Conservation (phyloP, 2,888 invertebrate genomes). For the Drosophila lutescens region DNA sequence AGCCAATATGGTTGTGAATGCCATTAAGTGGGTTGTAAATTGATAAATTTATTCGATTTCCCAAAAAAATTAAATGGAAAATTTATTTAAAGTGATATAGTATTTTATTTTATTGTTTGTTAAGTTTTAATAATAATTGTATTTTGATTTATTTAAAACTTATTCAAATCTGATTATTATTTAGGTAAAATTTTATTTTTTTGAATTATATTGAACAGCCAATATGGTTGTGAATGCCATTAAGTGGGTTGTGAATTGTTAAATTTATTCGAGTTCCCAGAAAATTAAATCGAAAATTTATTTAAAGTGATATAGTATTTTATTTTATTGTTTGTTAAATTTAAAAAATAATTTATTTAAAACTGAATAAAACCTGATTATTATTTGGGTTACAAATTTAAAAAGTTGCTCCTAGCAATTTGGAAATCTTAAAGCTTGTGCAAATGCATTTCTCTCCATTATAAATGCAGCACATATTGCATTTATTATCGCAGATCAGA, state of each 20-base stretch:
- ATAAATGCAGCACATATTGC: neutral
- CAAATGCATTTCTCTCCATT: neutral
- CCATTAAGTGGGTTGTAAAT: neutral
- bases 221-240: neutral
- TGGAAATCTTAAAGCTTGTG: neutral
- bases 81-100: neutral
- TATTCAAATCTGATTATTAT: no score
- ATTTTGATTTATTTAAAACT: no score
- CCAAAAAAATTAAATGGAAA: neutral
- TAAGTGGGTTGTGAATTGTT: neutral
- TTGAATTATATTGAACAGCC: no score
- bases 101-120: no score
- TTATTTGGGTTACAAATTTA: no score
- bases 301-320: neutral
- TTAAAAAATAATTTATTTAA: no score
- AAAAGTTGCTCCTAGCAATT: neutral
- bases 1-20: neutral
- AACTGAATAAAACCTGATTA: no score
- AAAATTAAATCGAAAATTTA: no score
- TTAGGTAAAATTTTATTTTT: neutral
- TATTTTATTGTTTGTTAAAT: neutral
- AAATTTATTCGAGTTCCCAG: no score
- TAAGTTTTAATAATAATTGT: neutral
- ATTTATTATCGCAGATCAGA: conserved; percentile 3
- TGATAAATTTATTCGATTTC: no score